Conservation (phyloP, 2,113 vertebrate species). For the Prietella phreatophila region DNA sequence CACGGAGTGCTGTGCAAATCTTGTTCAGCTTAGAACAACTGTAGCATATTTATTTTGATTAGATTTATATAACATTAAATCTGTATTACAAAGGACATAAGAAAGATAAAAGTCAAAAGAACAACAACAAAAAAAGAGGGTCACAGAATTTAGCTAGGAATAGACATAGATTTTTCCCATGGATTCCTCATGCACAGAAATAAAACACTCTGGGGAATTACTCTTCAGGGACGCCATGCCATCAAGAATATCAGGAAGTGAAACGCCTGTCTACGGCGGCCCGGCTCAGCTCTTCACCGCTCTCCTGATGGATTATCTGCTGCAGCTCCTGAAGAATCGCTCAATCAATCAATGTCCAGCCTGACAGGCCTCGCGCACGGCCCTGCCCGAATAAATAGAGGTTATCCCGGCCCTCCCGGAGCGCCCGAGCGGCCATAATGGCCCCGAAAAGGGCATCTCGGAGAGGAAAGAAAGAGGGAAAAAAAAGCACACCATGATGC, state of each 20-base stretch:
- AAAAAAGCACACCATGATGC: constrained; percentile 48
- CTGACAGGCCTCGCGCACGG: constrained; percentile 55
- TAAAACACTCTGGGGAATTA: neutral
- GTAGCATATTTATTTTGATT: neutral
- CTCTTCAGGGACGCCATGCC: constrained; percentile 1
- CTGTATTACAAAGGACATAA: neutral
- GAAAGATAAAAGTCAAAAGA: neutral
- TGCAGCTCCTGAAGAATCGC: constrained; percentile 55
- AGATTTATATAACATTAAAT: neutral
- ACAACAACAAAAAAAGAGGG: neutral
- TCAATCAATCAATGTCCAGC: constrained; percentile 58
- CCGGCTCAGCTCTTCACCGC: constrained; percentile 7
- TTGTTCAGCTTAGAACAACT: neutral
- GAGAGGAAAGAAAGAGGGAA: neutral
- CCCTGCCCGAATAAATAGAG: constrained; percentile 65
- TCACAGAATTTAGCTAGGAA: neutral
- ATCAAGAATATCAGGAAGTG: constrained; percentile 12
- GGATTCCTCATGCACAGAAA: constrained; percentile 7
- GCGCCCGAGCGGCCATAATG: constrained; percentile 42
- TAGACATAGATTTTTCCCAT: neutral
- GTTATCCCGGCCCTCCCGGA: constrained; percentile 51
- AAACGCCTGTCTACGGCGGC: constrained; percentile 23
- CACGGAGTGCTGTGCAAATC: neutral
- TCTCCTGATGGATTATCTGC: constrained; percentile 57
- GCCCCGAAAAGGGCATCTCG: constrained; percentile 11